Evolutionary conservation across 2,113 vertebrate genomes (phyloP), one percentile per base, ranked within the genome.

Genomic region (Scatophagus argus): DNA sequence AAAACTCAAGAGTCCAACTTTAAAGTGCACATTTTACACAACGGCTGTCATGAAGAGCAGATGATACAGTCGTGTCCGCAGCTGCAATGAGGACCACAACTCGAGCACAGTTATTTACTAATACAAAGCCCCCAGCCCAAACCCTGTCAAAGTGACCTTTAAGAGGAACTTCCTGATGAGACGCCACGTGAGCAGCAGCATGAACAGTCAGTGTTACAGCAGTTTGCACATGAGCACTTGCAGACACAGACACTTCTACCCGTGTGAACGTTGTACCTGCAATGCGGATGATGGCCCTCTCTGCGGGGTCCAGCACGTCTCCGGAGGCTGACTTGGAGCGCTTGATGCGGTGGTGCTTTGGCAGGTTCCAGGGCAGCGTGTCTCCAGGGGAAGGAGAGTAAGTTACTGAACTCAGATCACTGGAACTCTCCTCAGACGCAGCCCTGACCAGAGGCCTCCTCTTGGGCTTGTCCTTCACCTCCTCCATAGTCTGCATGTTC

Each of bases 321-420:
- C 95, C 95, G 0, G 94, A 94, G 0, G 95, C 91, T 0, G 95
- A 96, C 51, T 95, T 94, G 51, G 95, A 93, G 17, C 96, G 94
- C 72, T 96, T 96, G 81, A 95, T 94, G 17, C 96, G 92, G 69
- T 98, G 97, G 43, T 97, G 96, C 54, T 96, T 98, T 85, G 94
- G 93, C 61, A 98, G 94, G 91, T 99, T 99, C 97, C 97, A 99
- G 54, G 97, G 97, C 83, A 99, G 80, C 0, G 97, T 98, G 94
- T 99, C 97, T 52, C 97, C 97, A 0, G 93, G 95, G 47, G 90
- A 93, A 0, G 96, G 88, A 0, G 94, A 91, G 27, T 83, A 87
- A 52, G 85, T 83, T 0, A 89, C 2, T 1, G 77, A 79, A 47
- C 65, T 84, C 86, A 92, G 86, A 3, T 94, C 95, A 0, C 92